A percentile compares a stretch with the other conserved stretches of the same genome.
These are phyloP conservation scores for Raja brachyura DNA, from an alignment of 2,113 vertebrate genomes.

Conservation along the genomic window DNA sequence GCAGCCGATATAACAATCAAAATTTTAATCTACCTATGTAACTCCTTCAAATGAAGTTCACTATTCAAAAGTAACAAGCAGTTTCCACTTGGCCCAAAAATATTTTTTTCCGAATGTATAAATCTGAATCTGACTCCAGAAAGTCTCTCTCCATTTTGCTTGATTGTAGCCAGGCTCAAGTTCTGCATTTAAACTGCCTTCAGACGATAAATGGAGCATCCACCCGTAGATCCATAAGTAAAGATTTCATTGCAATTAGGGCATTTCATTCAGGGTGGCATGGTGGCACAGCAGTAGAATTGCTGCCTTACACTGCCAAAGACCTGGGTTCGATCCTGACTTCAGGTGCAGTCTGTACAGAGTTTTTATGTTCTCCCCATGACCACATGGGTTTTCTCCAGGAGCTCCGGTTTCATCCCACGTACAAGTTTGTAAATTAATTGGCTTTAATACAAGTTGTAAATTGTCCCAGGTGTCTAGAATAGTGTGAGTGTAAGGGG, in stretches of 20 bases:
- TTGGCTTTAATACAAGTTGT: no score
- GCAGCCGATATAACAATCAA: background rate
- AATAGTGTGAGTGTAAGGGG: no score
- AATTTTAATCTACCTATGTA: background rate
- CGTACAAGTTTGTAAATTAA: no score
- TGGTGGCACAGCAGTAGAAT: no score
- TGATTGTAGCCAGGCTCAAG: background rate
- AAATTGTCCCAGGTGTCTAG: no score
- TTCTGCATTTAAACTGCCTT: background rate
- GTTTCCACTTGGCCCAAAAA: background rate
- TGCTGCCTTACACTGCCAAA: no score
- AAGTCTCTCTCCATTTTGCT: background rate
- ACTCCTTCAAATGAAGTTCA: background rate
- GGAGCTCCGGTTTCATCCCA: no score
- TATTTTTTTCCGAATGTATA: background rate
- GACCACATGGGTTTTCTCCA: no score
- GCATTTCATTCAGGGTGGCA: no score
- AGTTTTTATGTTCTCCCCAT: no score
- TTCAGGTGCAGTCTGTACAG: no score
- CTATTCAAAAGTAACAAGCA: background rate
- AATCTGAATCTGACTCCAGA: background rate
- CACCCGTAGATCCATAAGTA: background rate
- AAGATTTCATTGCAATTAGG: background rate
- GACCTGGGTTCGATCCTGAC: no score
- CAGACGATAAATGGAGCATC: background rate